Base-by-base conservation (phyloP, 2,888 invertebrate genomes). In the Lordiphosa fenestrarum region DNA sequence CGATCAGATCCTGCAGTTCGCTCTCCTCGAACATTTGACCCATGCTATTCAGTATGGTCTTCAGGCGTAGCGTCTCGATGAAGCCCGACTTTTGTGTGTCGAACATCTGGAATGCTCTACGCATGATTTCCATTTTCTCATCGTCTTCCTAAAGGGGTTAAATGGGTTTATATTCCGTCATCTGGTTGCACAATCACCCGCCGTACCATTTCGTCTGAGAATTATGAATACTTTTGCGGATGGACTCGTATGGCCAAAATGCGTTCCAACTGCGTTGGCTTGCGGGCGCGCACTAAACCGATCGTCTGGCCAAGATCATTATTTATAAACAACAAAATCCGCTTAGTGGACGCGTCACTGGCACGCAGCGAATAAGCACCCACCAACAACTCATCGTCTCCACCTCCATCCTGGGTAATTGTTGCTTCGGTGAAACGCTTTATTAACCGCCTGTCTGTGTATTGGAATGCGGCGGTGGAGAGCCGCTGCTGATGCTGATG, bases 41-140 rank as follows among this genome's bases (percentile, higher is more conserved):
- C 94, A 98, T 96, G 56, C 97, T 98, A 90, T 96, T 96, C 68
- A 98, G 91, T 85, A 98, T 97, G 78, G 96, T 97, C 70, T 96
- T 94, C 88, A 97, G 95, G 90, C 97, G 97, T 53, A 94, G 91
- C 37, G 96, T 96, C 76, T 97, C 96, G 73, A 98, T 98, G 90
- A 94, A 95, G 46, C 98, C 98, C 64, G 94, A 93, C 91, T 97
- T 97, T 77, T 95, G 94, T 72, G 96, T 96, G 90, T 98, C 98
- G 88, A 97, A 98, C 97, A 98, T 98, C 90, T 96, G 96, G 92
- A 98, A 98, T 83, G 97, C 97, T 90, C 96, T 97, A 88, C 96
- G 95, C 92, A 98, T 95, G 90, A 97, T 96, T 91, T 94, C 94
- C 92, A 93, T 92, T 90, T 95, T 95, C 89, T 95, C 95, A 77